A percentile compares a stretch with the other conserved stretches of the same genome.
These are phyloP conservation scores for Nothocercus julius DNA, from an alignment of 2,113 vertebrate species.

Conservation along the genomic window DNA sequence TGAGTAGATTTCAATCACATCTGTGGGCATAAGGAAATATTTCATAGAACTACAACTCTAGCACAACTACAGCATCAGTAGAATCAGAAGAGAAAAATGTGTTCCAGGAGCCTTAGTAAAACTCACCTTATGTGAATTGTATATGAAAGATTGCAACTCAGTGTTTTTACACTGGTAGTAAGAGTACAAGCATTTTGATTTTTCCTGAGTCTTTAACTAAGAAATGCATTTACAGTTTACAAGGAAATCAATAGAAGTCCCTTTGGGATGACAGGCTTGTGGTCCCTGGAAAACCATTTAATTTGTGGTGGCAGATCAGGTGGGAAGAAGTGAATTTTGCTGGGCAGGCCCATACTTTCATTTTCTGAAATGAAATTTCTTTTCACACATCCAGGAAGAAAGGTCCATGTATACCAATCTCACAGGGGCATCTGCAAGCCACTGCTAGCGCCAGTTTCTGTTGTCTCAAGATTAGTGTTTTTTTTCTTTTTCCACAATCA, in stretches of 20 bases:
- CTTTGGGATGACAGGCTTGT: neutral
- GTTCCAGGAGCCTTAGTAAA: neutral
- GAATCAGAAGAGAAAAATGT: neutral
- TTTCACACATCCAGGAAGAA: neutral
- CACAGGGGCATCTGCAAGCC: neutral
- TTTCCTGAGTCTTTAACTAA: neutral
- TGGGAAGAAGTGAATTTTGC: neutral
- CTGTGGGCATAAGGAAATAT: neutral
- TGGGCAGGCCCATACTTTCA: neutral
- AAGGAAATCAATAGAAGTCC: neutral
- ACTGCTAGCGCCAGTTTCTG: neutral
- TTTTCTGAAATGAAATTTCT: neutral
- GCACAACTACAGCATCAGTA: neutral
- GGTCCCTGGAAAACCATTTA: neutral
- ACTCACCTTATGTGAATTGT: rapidly evolving
- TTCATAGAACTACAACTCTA: neutral
- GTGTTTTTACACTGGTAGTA: neutral
- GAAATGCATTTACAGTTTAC: neutral
- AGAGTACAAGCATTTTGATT: neutral
- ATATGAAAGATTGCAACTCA: neutral
- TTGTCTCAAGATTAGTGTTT: neutral
- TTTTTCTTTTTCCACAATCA: neutral
- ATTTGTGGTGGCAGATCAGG: neutral
- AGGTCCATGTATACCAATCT: neutral
- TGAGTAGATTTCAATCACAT: neutral